A percentile compares a stretch with the other conserved stretches of the same genome.
Conservation (phyloP, 2,888 invertebrate genomes). For the Paralinhomoeus sp. region DNA sequence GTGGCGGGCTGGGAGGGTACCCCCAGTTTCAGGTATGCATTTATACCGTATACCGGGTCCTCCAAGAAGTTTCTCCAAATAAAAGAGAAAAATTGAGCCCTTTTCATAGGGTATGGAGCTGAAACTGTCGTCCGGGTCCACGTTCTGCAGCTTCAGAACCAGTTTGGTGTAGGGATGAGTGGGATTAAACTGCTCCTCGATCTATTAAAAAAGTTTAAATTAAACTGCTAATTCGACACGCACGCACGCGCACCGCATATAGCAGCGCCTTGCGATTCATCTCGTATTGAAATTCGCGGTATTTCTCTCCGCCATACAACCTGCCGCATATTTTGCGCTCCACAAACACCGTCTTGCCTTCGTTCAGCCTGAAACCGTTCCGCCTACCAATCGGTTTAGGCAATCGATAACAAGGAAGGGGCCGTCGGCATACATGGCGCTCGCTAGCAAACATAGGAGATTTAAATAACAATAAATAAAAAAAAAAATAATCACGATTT, state of each 20-base stretch:
- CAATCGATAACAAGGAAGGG: too few relatives aligned
- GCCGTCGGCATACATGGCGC: too few relatives aligned
- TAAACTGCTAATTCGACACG: constrained; percentile 9
- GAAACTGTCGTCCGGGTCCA: constrained; percentile 77
- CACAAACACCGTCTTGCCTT: constrained; percentile 74
- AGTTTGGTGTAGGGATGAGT: constrained; percentile 19
- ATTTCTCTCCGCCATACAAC: constrained; percentile 36
- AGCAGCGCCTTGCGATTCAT: constrained; percentile 38
- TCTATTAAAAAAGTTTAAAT: constrained; percentile 8
- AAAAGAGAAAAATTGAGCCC: constrained; percentile 62
- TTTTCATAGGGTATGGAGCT: constrained; percentile 76
- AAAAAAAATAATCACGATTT: too few relatives aligned
- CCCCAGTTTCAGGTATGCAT: neutral
- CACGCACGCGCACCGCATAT: neutral
- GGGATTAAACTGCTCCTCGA: constrained; percentile 15
- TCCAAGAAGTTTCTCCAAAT: constrained; percentile 56
- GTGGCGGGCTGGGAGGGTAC: neutral
- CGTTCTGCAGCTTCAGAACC: constrained; percentile 40
- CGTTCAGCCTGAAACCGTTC: constrained; percentile 43
- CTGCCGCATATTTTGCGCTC: constrained; percentile 60
- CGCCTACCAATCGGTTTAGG: neutral
- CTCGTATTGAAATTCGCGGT: constrained; percentile 50
- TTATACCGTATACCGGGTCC: constrained; percentile 35
- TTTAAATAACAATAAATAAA: too few relatives aligned
- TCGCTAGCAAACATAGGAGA: too few relatives aligned